Conservation (phyloP, 2,113 vertebrate genomes). For the Meleagris gallopavo region DNA sequence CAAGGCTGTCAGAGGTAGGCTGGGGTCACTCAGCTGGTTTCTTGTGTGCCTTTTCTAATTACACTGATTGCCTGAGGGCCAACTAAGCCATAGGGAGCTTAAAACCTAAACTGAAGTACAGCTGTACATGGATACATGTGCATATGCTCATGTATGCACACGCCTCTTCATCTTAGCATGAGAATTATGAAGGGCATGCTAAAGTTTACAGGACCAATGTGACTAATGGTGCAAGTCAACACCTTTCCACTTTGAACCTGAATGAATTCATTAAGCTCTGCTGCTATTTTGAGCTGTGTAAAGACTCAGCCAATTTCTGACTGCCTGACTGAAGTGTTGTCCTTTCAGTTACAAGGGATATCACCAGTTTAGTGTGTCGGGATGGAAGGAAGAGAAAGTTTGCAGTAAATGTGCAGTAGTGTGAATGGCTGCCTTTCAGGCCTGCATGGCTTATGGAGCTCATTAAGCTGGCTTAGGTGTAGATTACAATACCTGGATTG, state of each 20-base stretch:
- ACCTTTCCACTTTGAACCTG: neutral
- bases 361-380: neutral
- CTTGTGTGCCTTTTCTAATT: neutral
- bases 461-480: neutral
- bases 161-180: rapidly evolving
- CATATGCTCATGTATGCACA: neutral
- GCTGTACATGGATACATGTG: neutral
- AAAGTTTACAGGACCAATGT: neutral
- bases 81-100: neutral
- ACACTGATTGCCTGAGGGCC: neutral
- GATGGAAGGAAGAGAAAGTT: neutral
- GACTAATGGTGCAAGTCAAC: neutral
- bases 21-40: neutral
- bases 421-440: neutral
- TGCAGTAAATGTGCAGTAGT: neutral
- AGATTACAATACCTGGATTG: neutral
- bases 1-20: neutral
- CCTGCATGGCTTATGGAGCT: neutral
- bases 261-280: neutral
- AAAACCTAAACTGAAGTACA: neutral
- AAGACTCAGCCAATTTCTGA: neutral
- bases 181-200: neutral
- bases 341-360: rapidly evolving
- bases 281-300: neutral
- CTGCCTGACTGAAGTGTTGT: rapidly evolving